phyloP scores from a whole-genome alignment of 2,113 vertebrate genomes.

The Cyphomyrus discorhynchus region DNA sequence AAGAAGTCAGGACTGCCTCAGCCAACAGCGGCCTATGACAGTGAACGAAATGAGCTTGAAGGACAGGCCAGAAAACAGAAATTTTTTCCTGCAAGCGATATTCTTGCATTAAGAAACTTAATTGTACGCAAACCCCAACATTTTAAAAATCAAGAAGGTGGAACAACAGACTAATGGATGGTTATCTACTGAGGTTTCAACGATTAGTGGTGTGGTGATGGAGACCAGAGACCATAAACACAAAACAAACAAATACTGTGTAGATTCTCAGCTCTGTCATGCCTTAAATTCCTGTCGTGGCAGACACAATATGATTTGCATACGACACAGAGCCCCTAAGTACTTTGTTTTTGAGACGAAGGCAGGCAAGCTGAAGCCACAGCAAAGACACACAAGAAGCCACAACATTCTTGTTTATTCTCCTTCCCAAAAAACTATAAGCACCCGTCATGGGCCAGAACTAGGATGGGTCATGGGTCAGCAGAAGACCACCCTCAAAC shows the following conservation, averaged over 20 bases:
- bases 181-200: background rate
- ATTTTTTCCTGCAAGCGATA: background rate
- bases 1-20: background rate
- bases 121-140: background rate
- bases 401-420: slow-evolving; percentile 10
- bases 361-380: background rate
- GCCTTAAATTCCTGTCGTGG: background rate
- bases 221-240: background rate
- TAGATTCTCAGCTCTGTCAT: background rate
- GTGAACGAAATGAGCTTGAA: background rate
- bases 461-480: background rate
- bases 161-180: background rate
- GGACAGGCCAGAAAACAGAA: background rate
- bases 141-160: background rate
- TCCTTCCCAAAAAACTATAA: background rate
- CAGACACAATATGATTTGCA: background rate
- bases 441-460: slow-evolving; percentile 7
- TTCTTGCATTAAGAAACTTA: background rate
- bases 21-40: background rate
- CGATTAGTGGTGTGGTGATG: background rate
- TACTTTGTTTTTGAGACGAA: background rate
- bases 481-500: slow-evolving; percentile 9
- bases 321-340: background rate
- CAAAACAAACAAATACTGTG: background rate
- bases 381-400: slow-evolving; percentile 19